Conservation (phyloP, 2,797 vertebrate species). For the Oreonectes daqikongensis region DNA sequence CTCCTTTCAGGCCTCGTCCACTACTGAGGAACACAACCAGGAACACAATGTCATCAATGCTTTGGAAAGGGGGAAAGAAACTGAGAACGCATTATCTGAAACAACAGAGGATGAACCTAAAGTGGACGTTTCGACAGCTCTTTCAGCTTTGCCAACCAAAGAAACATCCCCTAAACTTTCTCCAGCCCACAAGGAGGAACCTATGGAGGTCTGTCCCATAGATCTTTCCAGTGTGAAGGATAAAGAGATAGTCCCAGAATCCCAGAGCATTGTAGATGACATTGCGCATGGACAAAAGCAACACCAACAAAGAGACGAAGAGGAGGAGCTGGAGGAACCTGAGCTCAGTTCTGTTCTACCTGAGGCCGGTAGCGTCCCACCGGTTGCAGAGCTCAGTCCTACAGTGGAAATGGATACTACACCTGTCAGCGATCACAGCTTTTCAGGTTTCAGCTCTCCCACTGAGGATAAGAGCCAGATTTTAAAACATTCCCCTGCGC, state of each 20-base stretch:
- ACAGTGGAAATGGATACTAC: slow-evolving; percentile 72
- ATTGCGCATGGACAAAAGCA: slow-evolving; percentile 18
- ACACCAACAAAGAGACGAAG: slow-evolving; percentile 50
- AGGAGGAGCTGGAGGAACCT: slow-evolving; percentile 57
- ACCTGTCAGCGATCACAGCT: slow-evolving; percentile 71
- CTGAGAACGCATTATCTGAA: slow-evolving; percentile 18
- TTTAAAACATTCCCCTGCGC: slow-evolving; percentile 68
- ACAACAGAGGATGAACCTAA: slow-evolving; percentile 43
- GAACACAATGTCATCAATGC: slow-evolving; percentile 21
- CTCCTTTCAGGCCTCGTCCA: slow-evolving; percentile 45
- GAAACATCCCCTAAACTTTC: slow-evolving; percentile 54
- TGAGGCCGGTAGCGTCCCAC: slow-evolving; percentile 55
- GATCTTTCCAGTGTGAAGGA: slow-evolving; percentile 24
- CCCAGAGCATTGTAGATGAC: slow-evolving; percentile 42
- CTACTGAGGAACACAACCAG: slow-evolving; percentile 35
- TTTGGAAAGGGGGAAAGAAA: slow-evolving; percentile 28
- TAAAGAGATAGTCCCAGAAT: neutral
- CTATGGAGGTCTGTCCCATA: slow-evolving; percentile 47
- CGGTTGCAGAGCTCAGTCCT: slow-evolving; percentile 64
- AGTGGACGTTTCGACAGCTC: slow-evolving; percentile 52
- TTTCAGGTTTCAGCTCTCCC: slow-evolving; percentile 70
- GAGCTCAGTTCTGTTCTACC: slow-evolving; percentile 30
- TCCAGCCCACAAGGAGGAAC: slow-evolving; percentile 34
- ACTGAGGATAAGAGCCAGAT: slow-evolving; percentile 66
- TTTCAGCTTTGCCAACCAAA: slow-evolving; percentile 50